phyloP scores from a whole-genome alignment of 1,140 invertebrate species.

The Atopsyche davidsoni region DNA sequence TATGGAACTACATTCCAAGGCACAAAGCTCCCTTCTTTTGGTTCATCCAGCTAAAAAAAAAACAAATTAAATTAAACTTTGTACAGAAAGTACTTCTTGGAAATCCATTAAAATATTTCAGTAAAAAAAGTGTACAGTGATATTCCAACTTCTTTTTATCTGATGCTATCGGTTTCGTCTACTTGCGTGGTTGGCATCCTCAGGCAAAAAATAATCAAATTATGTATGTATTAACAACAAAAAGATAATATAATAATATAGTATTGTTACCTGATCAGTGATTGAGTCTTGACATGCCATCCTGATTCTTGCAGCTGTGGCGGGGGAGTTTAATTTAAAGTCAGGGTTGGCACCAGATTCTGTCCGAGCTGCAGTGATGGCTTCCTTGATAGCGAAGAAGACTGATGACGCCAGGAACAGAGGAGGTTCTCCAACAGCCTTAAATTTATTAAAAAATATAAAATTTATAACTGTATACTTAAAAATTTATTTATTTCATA shows the following conservation, averaged over 20 bases:
- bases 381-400: constrained; percentile 89
- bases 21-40: constrained; percentile 45
- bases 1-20: constrained; percentile 58
- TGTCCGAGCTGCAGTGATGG: constrained; percentile 68
- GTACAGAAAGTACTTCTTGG: neutral
- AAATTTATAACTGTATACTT: neutral
- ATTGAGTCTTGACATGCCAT: constrained; percentile 85
- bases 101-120: constrained; percentile 4
- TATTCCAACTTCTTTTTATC: neutral
- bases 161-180: neutral
- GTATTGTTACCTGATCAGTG: constrained; percentile 60
- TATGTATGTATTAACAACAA: neutral
- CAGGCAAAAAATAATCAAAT: neutral
- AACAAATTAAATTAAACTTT: constrained; percentile 32
- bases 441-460: constrained; percentile 28
- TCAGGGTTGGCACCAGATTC: constrained; percentile 56
- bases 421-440: constrained; percentile 94
- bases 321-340: constrained; percentile 79
- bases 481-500: constrained; percentile 3
- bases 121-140: neutral
- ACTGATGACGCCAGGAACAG: constrained; percentile 80
- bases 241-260: neutral
- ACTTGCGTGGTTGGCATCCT: too few relatives aligned
- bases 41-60: constrained; percentile 45
- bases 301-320: constrained; percentile 81